These are phyloP conservation scores for Anhinga rufa DNA, from an alignment of 2,113 vertebrate genomes.

Conservation along the genomic window DNA sequence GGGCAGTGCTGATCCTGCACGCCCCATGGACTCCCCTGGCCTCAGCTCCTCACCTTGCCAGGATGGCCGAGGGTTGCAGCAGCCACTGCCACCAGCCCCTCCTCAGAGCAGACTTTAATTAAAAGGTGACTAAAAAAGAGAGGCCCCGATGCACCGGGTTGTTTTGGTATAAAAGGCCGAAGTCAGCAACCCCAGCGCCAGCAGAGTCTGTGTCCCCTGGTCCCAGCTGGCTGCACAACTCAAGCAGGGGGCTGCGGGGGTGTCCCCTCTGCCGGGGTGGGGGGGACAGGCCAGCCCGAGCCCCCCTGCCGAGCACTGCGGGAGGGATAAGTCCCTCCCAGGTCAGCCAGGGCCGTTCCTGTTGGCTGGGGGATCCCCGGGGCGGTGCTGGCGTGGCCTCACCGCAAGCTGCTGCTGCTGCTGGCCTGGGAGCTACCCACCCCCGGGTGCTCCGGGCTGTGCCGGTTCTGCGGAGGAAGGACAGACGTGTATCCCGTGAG, in stretches of 20 bases:
- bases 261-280: neutral
- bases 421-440: constrained; percentile 91
- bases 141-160: neutral
- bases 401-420: constrained; percentile 92
- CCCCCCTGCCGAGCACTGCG: neutral
- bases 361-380: fast-evolving
- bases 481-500: neutral
- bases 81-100: neutral
- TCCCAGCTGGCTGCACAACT: neutral
- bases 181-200: neutral
- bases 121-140: constrained; percentile 10
- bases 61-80: fast-evolving
- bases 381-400: neutral
- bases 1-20: fast-evolving
- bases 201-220: neutral
- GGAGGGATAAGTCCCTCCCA: neutral
- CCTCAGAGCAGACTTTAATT: neutral
- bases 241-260: neutral
- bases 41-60: fast-evolving
- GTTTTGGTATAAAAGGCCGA: neutral
- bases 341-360: neutral
- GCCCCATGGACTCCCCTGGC: fast-evolving
- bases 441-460: constrained; percentile 93
- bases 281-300: neutral
- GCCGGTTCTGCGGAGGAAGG: constrained; percentile 80